phyloP scores from a whole-genome alignment of 1,140 invertebrate species.

The Homarus americanus region DNA sequence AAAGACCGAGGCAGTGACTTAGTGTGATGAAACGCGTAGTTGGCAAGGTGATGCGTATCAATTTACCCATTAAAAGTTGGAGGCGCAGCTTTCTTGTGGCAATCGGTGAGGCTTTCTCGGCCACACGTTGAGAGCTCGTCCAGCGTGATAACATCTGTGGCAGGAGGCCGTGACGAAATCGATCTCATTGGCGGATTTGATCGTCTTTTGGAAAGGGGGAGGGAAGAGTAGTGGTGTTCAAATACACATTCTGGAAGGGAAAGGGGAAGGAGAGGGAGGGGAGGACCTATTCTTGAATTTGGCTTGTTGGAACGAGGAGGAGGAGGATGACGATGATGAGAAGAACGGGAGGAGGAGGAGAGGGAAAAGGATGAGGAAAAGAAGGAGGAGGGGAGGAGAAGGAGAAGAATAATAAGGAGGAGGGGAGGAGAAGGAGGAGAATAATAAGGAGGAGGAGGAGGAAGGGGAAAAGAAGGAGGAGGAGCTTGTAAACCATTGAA shows the following conservation, averaged over 20 bases:
- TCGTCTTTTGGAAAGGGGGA: neutral
- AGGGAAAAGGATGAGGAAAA: neutral
- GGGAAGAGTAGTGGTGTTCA: too few relatives aligned
- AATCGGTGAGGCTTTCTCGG: neutral
- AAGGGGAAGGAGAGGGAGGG: too few relatives aligned
- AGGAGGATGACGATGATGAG: too few relatives aligned
- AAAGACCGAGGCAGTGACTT: neutral
- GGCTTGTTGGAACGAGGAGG: too few relatives aligned
- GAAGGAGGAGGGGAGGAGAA: neutral
- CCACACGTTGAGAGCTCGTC: neutral
- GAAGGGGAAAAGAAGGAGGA: constrained; percentile 4
- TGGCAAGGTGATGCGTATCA: neutral
- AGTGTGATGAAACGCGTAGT: neutral
- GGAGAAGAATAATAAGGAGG: neutral
- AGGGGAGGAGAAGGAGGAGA: neutral
- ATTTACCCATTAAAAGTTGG: neutral
- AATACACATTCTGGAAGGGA: too few relatives aligned
- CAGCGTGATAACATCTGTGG: constrained; percentile 14
- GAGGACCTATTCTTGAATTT: too few relatives aligned
- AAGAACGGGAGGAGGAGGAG: neutral
- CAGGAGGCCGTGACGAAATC: constrained; percentile 2
- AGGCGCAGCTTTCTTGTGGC: neutral
- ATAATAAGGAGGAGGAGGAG: neutral
- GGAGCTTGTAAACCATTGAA: constrained; percentile 16
- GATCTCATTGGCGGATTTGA: neutral